These are phyloP conservation scores for Probosciger aterrimus DNA, from an alignment of 2,113 vertebrate genomes.

Conservation along the genomic window DNA sequence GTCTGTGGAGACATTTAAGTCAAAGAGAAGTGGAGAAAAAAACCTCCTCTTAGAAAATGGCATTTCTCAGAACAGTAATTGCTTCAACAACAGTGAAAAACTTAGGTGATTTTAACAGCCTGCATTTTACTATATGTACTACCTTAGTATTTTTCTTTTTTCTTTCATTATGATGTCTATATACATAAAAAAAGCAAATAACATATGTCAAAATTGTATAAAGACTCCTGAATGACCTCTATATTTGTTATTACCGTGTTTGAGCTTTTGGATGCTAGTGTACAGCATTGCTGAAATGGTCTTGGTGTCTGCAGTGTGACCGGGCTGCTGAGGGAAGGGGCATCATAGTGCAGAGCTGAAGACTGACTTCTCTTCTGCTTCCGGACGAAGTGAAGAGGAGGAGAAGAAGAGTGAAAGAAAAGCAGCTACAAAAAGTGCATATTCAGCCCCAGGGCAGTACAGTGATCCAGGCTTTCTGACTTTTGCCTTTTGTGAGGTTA, in stretches of 20 bases:
- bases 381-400: neutral
- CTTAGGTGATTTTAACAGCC: neutral
- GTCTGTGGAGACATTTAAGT: neutral
- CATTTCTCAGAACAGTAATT: neutral
- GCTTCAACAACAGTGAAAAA: neutral
- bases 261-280: neutral
- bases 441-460: neutral
- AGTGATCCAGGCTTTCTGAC: neutral
- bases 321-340: neutral
- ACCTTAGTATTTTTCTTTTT: neutral
- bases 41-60: neutral
- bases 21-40: neutral
- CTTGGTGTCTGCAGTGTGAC: neutral
- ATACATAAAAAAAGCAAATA: neutral
- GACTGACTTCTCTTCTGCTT: neutral
- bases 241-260: neutral
- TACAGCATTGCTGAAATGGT: fast-evolving
- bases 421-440: neutral
- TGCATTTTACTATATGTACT: neutral
- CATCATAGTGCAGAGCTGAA: neutral
- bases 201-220: neutral
- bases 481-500: neutral
- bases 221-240: neutral
- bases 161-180: neutral
- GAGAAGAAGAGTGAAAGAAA: neutral